phyloP scores from a whole-genome alignment of 2,888 invertebrate genomes.

The Zhuqinia jingwanae region DNA sequence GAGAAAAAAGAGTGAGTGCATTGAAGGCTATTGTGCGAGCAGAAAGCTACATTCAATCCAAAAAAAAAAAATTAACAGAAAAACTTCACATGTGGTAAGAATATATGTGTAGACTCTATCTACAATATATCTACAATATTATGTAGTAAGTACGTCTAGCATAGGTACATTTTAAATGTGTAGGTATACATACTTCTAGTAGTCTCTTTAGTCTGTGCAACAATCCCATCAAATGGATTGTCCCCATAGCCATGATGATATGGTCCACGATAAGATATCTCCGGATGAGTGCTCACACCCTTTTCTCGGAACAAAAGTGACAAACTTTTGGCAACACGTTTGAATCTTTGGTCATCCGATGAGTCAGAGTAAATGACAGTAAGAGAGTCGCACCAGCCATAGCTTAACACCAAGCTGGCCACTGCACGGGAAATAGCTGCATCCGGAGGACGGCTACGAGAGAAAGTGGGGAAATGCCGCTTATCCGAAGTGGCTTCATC shows the following conservation, averaged over 20 bases:
- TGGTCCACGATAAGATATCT: constrained; percentile 84
- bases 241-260: constrained; percentile 91
- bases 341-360: constrained; percentile 76
- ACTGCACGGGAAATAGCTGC: constrained; percentile 97
- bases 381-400: constrained; percentile 88
- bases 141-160: too few species aligned
- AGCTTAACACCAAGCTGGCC: constrained; percentile 90
- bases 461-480: constrained; percentile 93
- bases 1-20: too few species aligned
- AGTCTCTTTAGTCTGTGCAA: constrained; percentile 90
- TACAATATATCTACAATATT: too few species aligned
- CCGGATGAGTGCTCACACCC: constrained; percentile 73
- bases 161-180: too few species aligned
- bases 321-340: constrained; percentile 76
- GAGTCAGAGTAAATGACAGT: constrained; percentile 76
- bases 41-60: too few species aligned
- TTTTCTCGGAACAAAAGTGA: constrained; percentile 75
- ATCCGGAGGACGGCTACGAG: constrained; percentile 94
- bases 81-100: too few species aligned
- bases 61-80: too few species aligned
- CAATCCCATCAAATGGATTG: constrained; percentile 92
- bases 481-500: constrained; percentile 95
- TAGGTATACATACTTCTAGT: constrained; percentile 90
- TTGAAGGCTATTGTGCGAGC: too few species aligned
- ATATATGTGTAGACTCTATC: too few species aligned